phyloP scores from a whole-genome alignment of 2,113 vertebrate species.

The Oryzias melastigma region DNA sequence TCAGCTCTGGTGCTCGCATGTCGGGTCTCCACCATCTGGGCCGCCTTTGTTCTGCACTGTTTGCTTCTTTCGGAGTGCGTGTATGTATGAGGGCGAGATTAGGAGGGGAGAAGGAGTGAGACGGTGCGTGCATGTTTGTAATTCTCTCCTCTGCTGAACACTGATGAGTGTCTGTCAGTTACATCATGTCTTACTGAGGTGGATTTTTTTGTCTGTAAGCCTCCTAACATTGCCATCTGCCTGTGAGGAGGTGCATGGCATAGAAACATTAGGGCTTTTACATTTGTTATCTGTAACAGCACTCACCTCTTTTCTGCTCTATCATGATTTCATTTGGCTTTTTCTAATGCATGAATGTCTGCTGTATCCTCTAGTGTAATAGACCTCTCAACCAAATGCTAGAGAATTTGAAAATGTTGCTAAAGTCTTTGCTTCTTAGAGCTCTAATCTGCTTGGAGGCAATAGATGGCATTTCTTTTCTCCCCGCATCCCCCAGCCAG shows the following conservation, averaged over 20 bases:
- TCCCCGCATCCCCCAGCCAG: constrained; percentile 55
- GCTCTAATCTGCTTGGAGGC: constrained; percentile 11
- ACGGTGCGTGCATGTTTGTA: constrained; percentile 40
- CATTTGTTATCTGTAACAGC: not conserved
- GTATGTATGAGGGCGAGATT: constrained; percentile 9
- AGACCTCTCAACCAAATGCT: too few relatives aligned
- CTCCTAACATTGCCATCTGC: constrained; percentile 73
- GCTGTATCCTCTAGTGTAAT: too few relatives aligned
- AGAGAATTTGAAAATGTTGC: not conserved
- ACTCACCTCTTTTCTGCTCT: not conserved
- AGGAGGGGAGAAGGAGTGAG: constrained; percentile 17
- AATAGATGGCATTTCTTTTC: constrained; percentile 15
- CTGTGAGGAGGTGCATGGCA: constrained; percentile 60
- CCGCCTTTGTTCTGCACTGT: constrained; percentile 1
- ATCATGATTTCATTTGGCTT: too few relatives aligned
- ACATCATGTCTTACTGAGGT: constrained; percentile 73
- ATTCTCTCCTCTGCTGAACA: constrained; percentile 28
- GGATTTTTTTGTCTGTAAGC: constrained; percentile 29
- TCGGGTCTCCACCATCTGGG: not conserved
- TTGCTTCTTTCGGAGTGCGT: constrained; percentile 5
- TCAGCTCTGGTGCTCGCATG: constrained; percentile 9
- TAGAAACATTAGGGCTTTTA: constrained; percentile 17
- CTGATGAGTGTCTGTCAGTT: constrained; percentile 59
- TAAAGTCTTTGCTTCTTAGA: constrained; percentile 1
- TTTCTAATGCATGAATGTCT: too few relatives aligned